These are phyloP conservation scores for Myotis davidii DNA, from an alignment of 2,113 vertebrate species.

Conservation along the genomic window DNA sequence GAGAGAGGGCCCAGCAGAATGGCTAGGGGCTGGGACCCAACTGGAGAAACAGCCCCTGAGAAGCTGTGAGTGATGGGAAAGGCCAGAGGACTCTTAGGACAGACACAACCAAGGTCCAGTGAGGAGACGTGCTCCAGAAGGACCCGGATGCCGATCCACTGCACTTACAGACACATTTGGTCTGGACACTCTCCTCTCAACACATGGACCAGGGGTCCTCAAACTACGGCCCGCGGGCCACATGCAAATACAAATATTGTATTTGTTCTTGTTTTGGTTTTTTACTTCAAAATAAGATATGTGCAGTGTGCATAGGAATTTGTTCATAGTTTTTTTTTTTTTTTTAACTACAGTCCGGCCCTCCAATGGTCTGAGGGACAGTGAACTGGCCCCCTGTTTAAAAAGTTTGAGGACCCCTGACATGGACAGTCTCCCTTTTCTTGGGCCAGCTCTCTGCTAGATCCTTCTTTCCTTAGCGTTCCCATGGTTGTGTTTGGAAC, in stretches of 20 bases:
- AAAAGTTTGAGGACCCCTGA: not conserved
- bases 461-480: not conserved
- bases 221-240: no score
- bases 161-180: not conserved
- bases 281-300: no score
- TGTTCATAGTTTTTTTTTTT: no score
- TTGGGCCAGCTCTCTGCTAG: not conserved
- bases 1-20: not conserved
- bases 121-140: not conserved
- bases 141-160: not conserved
- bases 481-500: not conserved
- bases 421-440: not conserved
- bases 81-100: not conserved
- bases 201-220: not conserved
- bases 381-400: no score
- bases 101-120: not conserved
- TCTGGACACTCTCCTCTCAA: not conserved
- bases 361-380: no score
- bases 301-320: no score
- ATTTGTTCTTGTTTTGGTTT: no score
- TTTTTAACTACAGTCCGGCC: no score
- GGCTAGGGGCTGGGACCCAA: not conserved
- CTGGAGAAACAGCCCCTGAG: not conserved
- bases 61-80: not conserved
- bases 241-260: no score